Evolutionary conservation across 2,113 vertebrate genomes (phyloP).

Genomic region (Lycocorax pyrrhopterus): DNA sequence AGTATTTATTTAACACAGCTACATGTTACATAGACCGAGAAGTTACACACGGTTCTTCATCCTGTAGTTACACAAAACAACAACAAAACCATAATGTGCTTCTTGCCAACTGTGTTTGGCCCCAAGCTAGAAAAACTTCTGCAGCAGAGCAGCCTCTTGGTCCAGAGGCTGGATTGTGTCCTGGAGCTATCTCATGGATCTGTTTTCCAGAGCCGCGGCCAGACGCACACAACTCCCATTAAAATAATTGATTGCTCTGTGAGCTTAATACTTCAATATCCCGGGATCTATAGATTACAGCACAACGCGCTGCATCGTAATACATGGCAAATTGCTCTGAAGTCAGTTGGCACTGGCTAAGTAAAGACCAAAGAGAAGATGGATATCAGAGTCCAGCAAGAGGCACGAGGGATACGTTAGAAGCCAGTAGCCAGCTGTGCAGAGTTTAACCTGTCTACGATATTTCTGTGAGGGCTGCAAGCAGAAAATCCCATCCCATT

Average conservation of each 20-base stretch:
- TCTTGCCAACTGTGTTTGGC: background rate
- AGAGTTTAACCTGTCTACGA: background rate
- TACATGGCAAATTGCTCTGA: background rate
- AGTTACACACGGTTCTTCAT: background rate
- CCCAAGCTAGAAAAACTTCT: background rate
- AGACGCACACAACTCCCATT: conserved; percentile 17
- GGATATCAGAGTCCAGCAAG: background rate
- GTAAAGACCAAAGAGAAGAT: background rate
- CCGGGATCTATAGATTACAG: background rate
- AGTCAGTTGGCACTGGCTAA: background rate
- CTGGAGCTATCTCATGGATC: conserved; percentile 33
- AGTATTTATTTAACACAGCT: background rate
- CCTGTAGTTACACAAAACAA: background rate
- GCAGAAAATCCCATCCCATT: conserved; percentile 50
- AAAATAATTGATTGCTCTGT: conserved; percentile 14
- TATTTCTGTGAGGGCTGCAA: conserved; percentile 11
- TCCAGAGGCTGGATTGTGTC: background rate
- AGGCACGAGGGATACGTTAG: conserved; percentile 12
- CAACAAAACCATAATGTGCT: background rate
- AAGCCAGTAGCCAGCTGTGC: conserved; percentile 15
- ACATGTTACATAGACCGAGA: background rate
- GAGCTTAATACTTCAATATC: background rate
- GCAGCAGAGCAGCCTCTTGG: background rate
- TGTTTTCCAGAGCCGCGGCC: background rate
- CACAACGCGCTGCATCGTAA: background rate